Percentiles rank a stretch among this genome's conserved stretches.
Conservation (phyloP, 35 echinoderm and acorn worm genomes). For the Patiria miniata region DNA sequence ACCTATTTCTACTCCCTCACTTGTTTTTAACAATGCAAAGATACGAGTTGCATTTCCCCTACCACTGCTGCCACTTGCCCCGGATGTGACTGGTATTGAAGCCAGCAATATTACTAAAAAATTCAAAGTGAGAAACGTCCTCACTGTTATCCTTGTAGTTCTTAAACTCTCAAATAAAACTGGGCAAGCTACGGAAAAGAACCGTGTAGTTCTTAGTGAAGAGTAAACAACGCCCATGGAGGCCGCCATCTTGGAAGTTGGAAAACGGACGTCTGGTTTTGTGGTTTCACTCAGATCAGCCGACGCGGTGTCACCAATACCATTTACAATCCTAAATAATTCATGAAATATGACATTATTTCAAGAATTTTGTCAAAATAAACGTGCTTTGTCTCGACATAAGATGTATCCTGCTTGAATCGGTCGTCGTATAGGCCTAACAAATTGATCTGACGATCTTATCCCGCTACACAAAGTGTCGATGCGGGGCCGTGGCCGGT, state of each 20-base stretch:
- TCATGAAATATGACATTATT: no score
- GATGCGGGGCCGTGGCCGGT: no score
- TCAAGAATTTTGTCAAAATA: no score
- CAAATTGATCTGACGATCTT: no score
- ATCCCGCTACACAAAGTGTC: no score
- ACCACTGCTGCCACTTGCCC: background rate
- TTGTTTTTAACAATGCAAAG: background rate
- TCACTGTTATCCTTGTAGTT: background rate
- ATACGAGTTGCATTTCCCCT: background rate
- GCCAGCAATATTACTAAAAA: background rate
- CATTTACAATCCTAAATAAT: no score
- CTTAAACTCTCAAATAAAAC: background rate
- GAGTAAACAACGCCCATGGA: slow-evolving; percentile 19
- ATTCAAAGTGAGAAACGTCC: background rate
- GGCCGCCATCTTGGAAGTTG: background rate
- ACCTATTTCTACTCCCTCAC: background rate
- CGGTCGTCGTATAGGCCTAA: no score
- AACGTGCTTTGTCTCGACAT: no score
- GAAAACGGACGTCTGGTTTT: no score
- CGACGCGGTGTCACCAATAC: no score
- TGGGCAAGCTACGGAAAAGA: background rate
- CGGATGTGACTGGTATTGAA: background rate
- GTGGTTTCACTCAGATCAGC: no score
- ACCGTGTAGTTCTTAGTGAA: background rate
- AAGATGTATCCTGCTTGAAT: no score